phyloP scores from a whole-genome alignment of 2,797 vertebrate species.

The Cryptoprocta ferox region DNA sequence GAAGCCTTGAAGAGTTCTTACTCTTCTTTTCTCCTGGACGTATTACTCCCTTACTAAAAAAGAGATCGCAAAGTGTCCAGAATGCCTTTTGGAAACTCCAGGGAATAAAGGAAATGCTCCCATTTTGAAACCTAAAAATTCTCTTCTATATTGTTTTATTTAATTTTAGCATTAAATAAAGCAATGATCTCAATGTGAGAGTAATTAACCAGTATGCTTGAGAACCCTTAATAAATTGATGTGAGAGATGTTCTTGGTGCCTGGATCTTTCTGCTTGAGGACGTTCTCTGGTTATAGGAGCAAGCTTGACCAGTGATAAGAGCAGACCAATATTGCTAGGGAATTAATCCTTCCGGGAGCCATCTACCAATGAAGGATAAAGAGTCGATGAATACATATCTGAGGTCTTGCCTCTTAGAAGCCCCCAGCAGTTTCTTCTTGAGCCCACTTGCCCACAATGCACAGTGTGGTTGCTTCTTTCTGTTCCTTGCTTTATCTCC shows the following conservation, averaged over 20 bases:
- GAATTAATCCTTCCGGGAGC: neutral
- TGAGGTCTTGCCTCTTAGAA: neutral
- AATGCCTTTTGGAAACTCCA: constrained; percentile 11
- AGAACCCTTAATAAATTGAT: neutral
- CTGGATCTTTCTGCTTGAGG: neutral
- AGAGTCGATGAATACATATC: neutral
- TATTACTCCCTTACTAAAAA: constrained; percentile 30
- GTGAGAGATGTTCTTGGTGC: neutral
- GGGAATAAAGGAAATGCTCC: neutral
- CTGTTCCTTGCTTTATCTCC: neutral
- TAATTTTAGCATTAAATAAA: neutral
- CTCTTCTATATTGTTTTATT: neutral
- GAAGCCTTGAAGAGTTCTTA: neutral
- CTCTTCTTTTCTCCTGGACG: neutral
- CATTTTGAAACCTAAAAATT: constrained; percentile 18
- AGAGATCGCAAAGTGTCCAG: neutral
- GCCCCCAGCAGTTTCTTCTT: neutral
- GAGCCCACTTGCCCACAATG: neutral
- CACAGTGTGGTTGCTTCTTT: neutral
- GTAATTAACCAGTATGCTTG: neutral
- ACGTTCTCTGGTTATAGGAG: neutral
- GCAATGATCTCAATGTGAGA: neutral
- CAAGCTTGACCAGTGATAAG: neutral
- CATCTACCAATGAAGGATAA: neutral
- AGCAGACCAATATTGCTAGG: neutral